phyloP scores from a whole-genome alignment of 30 jellyfish, hydroid and myxozoan genomes.

The Sanderia malayensis region DNA sequence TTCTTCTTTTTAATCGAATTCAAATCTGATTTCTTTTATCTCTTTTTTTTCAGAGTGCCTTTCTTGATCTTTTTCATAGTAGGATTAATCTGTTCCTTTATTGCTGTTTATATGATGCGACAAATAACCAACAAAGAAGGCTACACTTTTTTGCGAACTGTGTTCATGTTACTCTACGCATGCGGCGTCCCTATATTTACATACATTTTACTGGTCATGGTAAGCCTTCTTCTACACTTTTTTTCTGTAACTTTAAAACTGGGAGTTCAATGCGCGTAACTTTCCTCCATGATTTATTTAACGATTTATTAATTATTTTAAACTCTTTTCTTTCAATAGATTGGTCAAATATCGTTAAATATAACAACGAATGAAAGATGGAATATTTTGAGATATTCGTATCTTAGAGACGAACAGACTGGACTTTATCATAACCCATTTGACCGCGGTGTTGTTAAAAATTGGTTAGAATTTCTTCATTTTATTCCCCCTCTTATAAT shows the following conservation, averaged over 20 bases:
- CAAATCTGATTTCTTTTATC: no score
- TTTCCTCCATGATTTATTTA: no score
- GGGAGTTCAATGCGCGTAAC: no score
- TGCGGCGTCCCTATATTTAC: conserved; percentile 71
- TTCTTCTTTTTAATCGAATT: no score
- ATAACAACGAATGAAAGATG: conserved; percentile 79
- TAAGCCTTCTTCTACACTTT: no score
- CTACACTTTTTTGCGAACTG: conserved; percentile 51
- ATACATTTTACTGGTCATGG: conserved; percentile 62
- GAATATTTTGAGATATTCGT: conserved; percentile 65
- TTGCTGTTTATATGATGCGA: conserved; percentile 68
- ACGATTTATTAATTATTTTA: no score
- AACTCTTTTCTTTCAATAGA: no score
- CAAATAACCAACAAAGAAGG: conserved; percentile 49
- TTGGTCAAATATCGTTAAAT: conserved; percentile 60
- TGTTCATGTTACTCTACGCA: conserved; percentile 66
- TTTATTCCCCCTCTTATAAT: conserved; percentile 48
- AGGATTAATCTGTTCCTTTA: conserved; percentile 52
- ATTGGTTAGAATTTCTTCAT: conserved; percentile 84
- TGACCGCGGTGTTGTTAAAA: conserved; percentile 74
- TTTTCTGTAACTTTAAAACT: no score
- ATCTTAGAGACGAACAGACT: conserved; percentile 65
- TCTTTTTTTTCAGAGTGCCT: conserved; percentile 54
- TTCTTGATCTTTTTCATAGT: conserved; percentile 58
- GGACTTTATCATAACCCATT: conserved; percentile 77